Conservation (phyloP, 2,797 vertebrate genomes). For the Salarias fasciatus region DNA sequence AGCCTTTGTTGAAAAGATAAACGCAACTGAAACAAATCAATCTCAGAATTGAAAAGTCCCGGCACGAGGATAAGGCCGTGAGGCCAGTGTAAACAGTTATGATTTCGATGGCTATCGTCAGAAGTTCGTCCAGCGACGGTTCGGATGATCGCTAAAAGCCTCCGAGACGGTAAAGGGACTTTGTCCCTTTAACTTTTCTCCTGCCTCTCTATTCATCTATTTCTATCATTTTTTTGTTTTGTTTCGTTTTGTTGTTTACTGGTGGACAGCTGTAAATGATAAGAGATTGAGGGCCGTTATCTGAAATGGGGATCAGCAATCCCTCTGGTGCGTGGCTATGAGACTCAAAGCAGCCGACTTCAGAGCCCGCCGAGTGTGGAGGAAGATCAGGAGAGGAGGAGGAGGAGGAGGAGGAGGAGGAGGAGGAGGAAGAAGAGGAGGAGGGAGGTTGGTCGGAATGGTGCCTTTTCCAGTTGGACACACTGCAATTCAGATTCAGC, state of each 20-base stretch:
- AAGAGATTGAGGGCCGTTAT: conserved; percentile 83
- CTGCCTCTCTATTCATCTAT: conserved; percentile 54
- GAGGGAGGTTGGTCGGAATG: conserved; percentile 12
- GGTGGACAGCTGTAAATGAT: conserved; percentile 86
- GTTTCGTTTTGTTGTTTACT: conserved; percentile 85
- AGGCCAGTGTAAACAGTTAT: conserved; percentile 77
- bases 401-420: conserved; percentile 19
- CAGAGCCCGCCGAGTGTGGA: conserved; percentile 53
- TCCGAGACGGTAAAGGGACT: conserved; percentile 58
- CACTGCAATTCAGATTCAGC: not conserved
- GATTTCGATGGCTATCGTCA: conserved; percentile 79
- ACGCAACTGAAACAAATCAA: conserved; percentile 77
- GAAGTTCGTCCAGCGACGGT: conserved; percentile 53
- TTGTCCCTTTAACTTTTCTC: conserved; percentile 52
- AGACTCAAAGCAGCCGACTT: conserved; percentile 76
- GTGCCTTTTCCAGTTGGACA: too few species aligned
- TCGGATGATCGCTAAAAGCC: conserved; percentile 56
- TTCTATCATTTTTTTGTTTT: conserved; percentile 80
- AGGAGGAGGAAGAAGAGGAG: conserved; percentile 29
- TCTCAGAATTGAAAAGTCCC: conserved; percentile 79
- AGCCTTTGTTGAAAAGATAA: conserved; percentile 71
- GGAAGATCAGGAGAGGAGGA: conserved; percentile 38
- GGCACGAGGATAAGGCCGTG: conserved; percentile 70
- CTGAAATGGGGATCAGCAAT: conserved; percentile 87
- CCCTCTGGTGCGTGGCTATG: conserved; percentile 80